Conservation (phyloP, 2,797 vertebrate species). For the Neostethus bicornis region DNA sequence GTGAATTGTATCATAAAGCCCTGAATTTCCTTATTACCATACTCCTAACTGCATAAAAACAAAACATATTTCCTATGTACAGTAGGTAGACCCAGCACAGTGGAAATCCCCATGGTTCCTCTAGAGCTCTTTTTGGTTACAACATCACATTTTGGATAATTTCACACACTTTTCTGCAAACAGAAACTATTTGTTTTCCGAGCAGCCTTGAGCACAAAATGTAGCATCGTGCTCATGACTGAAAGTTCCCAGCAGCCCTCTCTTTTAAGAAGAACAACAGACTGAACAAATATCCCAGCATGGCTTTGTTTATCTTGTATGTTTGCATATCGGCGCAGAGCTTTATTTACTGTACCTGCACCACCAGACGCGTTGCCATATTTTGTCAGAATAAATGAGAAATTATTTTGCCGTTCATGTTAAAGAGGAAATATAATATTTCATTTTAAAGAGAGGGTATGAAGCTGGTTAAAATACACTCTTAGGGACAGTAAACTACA, state of each 20-base stretch:
- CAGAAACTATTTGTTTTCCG: not conserved
- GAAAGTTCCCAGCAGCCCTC: conserved; percentile 41
- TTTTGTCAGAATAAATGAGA: not conserved
- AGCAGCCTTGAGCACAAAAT: conserved; percentile 13
- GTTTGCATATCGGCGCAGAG: conserved; percentile 42
- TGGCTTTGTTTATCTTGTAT: conserved; percentile 38
- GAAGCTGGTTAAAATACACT: not conserved
- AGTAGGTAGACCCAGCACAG: not conserved
- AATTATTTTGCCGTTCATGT: conserved; percentile 3
- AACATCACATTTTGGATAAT: not conserved
- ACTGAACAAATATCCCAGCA: conserved; percentile 56
- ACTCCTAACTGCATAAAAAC: too few species aligned
- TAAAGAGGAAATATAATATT: not conserved
- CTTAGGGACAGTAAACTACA: not conserved
- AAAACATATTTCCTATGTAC: too few species aligned
- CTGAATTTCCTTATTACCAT: too few species aligned
- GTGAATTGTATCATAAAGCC: too few species aligned
- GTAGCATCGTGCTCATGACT: conserved; percentile 5
- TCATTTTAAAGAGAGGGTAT: not conserved
- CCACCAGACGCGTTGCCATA: conserved; percentile 14
- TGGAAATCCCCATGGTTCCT: not conserved
- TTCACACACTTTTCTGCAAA: not conserved
- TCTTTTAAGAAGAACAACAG: conserved; percentile 53
- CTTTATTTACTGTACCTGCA: conserved; percentile 33
- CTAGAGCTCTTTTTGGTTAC: not conserved